Evolutionary conservation across 2,113 vertebrate species (phyloP).

Genomic region (Gopherus flavomarginatus): DNA sequence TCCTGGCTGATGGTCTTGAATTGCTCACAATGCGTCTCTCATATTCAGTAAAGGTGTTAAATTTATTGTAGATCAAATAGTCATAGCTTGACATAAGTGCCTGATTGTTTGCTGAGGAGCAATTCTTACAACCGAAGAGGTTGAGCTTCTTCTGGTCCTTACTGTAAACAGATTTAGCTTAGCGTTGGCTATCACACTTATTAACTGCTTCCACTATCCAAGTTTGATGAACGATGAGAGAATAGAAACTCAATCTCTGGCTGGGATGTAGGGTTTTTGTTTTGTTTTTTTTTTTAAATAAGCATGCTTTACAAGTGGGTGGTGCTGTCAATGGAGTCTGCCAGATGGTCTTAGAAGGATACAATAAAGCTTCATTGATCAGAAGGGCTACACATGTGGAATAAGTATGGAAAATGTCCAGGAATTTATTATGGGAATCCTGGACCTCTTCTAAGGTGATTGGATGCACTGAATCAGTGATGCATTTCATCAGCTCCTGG

Average conservation of each 20-base stretch:
- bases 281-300: not conserved
- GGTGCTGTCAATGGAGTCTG: not conserved
- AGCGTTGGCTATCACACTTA: not conserved
- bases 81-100: not conserved
- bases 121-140: not conserved
- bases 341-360: not conserved
- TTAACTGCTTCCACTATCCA: not conserved
- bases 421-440: not conserved
- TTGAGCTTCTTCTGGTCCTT: not conserved
- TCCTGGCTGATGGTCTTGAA: too few species aligned
- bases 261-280: not conserved
- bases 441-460: not conserved
- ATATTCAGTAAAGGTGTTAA: too few species aligned
- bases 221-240: not conserved
- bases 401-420: not conserved
- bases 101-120: not conserved
- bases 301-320: not conserved
- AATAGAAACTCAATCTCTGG: not conserved
- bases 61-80: not conserved
- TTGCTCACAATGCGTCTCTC: too few species aligned
- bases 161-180: not conserved
- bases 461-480: not conserved
- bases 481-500: not conserved
- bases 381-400: not conserved
- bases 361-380: not conserved